phyloP scores from a whole-genome alignment of 23 tunicate species.

The Ciona savignyi region DNA sequence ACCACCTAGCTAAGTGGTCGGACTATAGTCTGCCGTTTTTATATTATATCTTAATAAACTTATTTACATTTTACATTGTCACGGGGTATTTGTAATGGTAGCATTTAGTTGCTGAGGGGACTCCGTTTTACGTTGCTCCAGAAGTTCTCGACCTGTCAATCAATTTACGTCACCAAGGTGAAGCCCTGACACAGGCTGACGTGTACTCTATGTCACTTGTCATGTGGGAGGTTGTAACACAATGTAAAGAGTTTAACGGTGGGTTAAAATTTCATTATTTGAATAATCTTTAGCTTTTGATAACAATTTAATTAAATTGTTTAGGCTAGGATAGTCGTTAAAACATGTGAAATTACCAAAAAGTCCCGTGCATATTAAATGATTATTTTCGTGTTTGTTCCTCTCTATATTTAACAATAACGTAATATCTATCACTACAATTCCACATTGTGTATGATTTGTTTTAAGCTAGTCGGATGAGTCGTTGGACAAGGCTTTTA shows the following conservation, averaged over 20 bases:
- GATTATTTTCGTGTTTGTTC: neutral
- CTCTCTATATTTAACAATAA: too few species aligned
- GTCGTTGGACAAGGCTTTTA: too few species aligned
- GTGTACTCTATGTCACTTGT: conserved; percentile 62
- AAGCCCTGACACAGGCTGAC: conserved; percentile 60
- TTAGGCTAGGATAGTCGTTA: too few species aligned
- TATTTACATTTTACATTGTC: neutral
- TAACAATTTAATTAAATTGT: too few species aligned
- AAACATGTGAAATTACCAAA: too few species aligned
- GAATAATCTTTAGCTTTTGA: neutral
- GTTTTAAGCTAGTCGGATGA: too few species aligned
- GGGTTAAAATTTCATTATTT: too few species aligned
- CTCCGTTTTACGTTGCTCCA: conserved; percentile 55
- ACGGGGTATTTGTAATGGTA: neutral
- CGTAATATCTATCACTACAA: too few species aligned
- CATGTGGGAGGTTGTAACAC: conserved; percentile 58
- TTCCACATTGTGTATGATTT: too few species aligned
- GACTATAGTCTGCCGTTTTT: too few species aligned
- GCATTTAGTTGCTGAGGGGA: conserved; percentile 41
- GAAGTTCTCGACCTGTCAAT: conserved; percentile 48
- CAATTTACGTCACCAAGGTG: conserved; percentile 9
- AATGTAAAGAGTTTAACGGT: conserved; percentile 53
- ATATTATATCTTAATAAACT: neutral
- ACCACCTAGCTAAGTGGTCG: neutral
- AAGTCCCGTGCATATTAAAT: neutral